phyloP scores from a whole-genome alignment of 2,113 vertebrate species.

The Struthio camelus region DNA sequence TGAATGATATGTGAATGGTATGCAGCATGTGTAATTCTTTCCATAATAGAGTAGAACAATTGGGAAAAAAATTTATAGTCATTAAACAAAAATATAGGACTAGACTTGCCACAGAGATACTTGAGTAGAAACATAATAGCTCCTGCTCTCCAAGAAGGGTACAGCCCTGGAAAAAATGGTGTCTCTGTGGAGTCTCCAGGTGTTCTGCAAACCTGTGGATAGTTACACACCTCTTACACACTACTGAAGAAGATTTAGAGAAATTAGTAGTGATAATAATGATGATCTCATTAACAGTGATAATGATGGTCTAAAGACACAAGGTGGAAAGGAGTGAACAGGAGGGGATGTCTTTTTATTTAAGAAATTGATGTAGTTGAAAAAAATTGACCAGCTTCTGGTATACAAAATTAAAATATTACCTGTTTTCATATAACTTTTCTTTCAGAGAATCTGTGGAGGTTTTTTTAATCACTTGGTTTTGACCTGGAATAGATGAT shows the following conservation, averaged over 20 bases:
- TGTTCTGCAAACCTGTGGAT: accelerated
- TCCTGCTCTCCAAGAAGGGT: not conserved
- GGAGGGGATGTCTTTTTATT: not conserved
- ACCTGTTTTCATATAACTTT: not conserved
- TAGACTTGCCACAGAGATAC: not conserved
- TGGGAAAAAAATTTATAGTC: not conserved
- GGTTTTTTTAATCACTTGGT: not conserved
- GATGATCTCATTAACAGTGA: not conserved
- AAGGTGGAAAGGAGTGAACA: not conserved
- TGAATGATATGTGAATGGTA: not conserved
- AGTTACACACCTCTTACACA: not conserved
- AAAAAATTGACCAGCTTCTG: not conserved
- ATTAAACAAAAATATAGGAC: not conserved
- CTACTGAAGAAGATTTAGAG: not conserved
- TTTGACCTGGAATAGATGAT: not conserved
- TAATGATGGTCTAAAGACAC: not conserved
- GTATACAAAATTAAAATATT: not conserved
- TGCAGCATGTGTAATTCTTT: not conserved
- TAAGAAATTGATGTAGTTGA: not conserved
- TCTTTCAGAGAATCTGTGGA: not conserved
- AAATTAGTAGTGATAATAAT: not conserved
- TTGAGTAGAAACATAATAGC: not conserved
- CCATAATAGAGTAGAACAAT: not conserved
- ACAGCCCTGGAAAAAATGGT: not conserved
- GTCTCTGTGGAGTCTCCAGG: not conserved